Evolutionary conservation across 2,888 invertebrate genomes (phyloP).

Genomic region (Drosophila dives): DNA sequence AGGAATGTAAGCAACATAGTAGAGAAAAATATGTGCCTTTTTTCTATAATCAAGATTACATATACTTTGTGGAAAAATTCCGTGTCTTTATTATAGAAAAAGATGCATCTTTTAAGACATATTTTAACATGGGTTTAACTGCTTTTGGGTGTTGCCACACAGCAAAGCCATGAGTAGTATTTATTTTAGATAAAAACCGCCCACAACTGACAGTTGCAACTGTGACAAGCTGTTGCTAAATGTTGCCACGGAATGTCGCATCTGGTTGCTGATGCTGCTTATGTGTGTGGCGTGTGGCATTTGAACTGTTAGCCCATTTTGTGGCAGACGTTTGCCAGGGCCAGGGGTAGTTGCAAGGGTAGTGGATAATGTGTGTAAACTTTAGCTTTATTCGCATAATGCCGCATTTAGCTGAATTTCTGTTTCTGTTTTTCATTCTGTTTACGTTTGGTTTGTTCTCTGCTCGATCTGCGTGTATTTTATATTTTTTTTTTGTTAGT

Average conservation of each 20-base stretch:
- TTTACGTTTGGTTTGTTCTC: conserved; percentile 42
- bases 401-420: conserved; percentile 6
- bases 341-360: background rate
- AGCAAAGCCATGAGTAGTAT: conserved; percentile 1
- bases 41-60: background rate
- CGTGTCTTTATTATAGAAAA: background rate
- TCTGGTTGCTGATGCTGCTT: conserved; percentile 13
- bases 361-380: conserved; percentile 15
- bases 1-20: too few species aligned
- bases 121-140: background rate
- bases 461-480: background rate
- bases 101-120: background rate
- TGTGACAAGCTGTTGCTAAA: conserved; percentile 51
- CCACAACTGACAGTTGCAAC: conserved; percentile 19
- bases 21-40: too few species aligned
- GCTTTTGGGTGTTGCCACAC: background rate
- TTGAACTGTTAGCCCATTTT: conserved; percentile 20
- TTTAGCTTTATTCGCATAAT: conserved; percentile 37
- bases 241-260: conserved; percentile 8
- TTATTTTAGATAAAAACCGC: conserved; percentile 2
- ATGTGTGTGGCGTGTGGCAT: conserved; percentile 23
- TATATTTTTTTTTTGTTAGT: conserved; percentile 7
- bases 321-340: background rate
- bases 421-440: conserved; percentile 9
- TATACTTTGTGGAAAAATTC: background rate